Conservation (phyloP, 1,140 invertebrate species). For the Zelostemma sp. region DNA sequence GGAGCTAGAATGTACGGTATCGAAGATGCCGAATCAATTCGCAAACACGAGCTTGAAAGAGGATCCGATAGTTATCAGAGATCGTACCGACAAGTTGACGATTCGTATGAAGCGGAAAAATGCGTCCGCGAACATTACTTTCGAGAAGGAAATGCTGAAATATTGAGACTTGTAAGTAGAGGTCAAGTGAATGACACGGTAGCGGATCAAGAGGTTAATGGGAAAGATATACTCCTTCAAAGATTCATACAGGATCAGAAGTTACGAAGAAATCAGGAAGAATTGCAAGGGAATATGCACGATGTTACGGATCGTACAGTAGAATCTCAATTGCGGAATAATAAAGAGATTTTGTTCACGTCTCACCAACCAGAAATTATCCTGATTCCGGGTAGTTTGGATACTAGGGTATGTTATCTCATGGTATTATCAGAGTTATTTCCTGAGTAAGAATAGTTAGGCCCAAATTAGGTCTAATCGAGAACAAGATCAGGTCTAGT, state of each 20-base stretch:
- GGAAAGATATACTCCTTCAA: conserved; percentile 84
- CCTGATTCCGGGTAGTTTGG: conserved; percentile 60
- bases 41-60: conserved; percentile 80
- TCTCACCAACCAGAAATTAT: conserved; percentile 73
- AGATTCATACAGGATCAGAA: conserved; percentile 86
- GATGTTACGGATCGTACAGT: conserved; percentile 57
- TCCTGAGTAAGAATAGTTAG: too few relatives aligned
- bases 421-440: too few relatives aligned
- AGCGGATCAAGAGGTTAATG: conserved; percentile 72
- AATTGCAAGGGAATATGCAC: conserved; percentile 40
- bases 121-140: conserved; percentile 78
- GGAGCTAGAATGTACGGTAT: conserved; percentile 59
- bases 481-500: too few relatives aligned
- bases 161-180: conserved; percentile 82
- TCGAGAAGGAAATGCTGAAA: conserved; percentile 85
- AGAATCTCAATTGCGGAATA: conserved; percentile 62
- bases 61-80: conserved; percentile 74
- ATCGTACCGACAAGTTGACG: conserved; percentile 48
- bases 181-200: conserved; percentile 75
- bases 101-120: conserved; percentile 59
- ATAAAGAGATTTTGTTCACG: conserved; percentile 60
- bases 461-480: too few relatives aligned
- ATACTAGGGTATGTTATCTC: conserved; percentile 51
- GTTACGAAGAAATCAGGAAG: conserved; percentile 52
- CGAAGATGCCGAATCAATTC: conserved; percentile 77